Evolutionary conservation across 30 jellyfish, hydroid and myxozoan genomes (phyloP).

Genomic region (Hydractinia symbiolongicarpus): DNA sequence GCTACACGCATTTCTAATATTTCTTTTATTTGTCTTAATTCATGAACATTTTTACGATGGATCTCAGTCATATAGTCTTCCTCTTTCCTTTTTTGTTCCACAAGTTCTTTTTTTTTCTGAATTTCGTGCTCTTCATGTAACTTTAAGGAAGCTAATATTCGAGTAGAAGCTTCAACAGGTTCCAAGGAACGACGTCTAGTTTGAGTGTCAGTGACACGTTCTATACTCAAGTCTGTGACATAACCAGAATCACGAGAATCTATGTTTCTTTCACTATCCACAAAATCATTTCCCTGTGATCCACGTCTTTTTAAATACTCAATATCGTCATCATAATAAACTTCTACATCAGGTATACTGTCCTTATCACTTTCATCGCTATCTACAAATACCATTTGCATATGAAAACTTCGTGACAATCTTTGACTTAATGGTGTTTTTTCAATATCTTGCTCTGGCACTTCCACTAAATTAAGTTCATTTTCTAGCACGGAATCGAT

Average conservation of each 20-base stretch:
- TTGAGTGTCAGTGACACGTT: conserved; percentile 17
- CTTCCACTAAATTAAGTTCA: conserved; percentile 8
- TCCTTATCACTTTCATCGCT: conserved; percentile 39
- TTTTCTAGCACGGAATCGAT: conserved; percentile 27
- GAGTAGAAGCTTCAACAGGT: conserved; percentile 30
- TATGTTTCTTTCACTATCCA: conserved; percentile 19
- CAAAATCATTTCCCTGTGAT: neutral
- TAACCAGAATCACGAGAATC: conserved; percentile 36
- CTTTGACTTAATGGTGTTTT: neutral
- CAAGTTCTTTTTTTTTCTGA: neutral
- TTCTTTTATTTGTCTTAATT: conserved; percentile 20
- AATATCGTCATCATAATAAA: conserved; percentile 18
- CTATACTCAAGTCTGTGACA: conserved; percentile 18
- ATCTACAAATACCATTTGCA: conserved; percentile 35
- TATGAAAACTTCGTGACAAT: neutral
- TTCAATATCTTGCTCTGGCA: neutral
- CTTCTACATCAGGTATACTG: conserved; percentile 24
- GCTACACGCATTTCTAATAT: conserved; percentile 8
- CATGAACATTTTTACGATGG: conserved; percentile 17
- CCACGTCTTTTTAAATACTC: neutral
- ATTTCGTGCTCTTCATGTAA: conserved; percentile 30
- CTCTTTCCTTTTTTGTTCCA: neutral
- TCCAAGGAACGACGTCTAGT: conserved; percentile 7
- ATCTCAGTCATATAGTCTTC: neutral
- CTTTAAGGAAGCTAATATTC: conserved; percentile 6